Conservation (phyloP, 2,888 invertebrate genomes). For the Aleiodes leptofemur region DNA sequence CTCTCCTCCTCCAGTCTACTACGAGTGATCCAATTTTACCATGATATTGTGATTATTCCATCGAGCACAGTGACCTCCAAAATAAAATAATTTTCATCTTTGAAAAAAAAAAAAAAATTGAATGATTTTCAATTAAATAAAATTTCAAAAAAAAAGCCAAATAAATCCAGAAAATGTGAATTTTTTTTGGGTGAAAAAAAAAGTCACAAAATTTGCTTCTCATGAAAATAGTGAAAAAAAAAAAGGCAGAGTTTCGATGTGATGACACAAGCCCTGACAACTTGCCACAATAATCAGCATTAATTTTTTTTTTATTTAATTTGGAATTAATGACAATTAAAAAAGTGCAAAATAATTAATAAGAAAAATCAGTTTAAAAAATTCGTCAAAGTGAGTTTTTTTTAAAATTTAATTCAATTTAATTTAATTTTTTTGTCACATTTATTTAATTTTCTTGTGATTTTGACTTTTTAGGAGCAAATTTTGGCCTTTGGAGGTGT, state of each 20-base stretch:
- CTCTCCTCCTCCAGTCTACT: slow-evolving; percentile 49
- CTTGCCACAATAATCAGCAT: slow-evolving; percentile 65
- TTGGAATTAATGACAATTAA: slow-evolving; percentile 66
- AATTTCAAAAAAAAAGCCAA: too few relatives aligned
- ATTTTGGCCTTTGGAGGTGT: background rate
- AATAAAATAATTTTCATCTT: background rate
- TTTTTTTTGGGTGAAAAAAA: background rate
- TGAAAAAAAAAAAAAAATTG: background rate
- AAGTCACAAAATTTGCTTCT: background rate
- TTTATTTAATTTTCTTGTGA: background rate
- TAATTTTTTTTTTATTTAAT: slow-evolving; percentile 58
- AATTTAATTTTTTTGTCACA: background rate
- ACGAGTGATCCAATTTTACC: slow-evolving; percentile 44
- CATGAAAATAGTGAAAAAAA: background rate
- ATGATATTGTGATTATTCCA: slow-evolving; percentile 7
- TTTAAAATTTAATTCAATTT: background rate
- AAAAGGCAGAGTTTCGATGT: slow-evolving; percentile 20
- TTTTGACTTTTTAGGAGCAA: background rate
- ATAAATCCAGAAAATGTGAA: too few relatives aligned
- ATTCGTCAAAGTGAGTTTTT: background rate
- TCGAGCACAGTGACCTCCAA: background rate
- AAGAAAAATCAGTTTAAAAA: background rate
- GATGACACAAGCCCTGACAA: slow-evolving; percentile 66
- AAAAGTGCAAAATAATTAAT: slow-evolving; percentile 43
- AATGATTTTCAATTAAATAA: background rate